A percentile compares a stretch with the other conserved stretches of the same genome.
Evolutionary conservation across 2,113 vertebrate genomes (phyloP).

Genomic region (Taurulus bubalis): DNA sequence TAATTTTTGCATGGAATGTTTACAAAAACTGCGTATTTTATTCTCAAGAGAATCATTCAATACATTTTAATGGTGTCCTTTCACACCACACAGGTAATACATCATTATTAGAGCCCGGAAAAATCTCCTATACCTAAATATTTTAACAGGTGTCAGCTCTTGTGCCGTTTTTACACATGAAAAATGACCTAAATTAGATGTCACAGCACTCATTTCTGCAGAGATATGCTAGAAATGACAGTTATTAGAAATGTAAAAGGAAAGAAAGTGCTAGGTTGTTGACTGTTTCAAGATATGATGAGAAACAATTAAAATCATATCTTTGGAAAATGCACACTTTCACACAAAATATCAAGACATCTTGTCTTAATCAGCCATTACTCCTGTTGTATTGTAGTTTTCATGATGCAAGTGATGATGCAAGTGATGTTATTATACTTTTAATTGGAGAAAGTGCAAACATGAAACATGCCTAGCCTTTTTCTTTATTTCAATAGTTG

Average conservation of each 20-base stretch:
- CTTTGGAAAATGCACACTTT: background rate
- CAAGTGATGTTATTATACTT: background rate
- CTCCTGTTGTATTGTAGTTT: too few species aligned
- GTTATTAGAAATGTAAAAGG: background rate
- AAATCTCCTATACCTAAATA: background rate
- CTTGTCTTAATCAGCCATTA: background rate
- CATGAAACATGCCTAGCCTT: background rate
- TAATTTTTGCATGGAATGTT: background rate
- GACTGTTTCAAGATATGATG: background rate
- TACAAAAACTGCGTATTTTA: background rate
- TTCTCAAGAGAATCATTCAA: background rate
- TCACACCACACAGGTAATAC: background rate
- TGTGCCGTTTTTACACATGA: background rate
- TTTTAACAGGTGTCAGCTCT: background rate
- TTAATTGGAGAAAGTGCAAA: background rate
- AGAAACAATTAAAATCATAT: background rate
- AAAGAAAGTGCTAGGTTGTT: background rate
- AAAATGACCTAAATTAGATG: background rate
- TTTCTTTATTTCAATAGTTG: background rate
- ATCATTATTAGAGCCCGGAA: background rate
- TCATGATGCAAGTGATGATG: too few species aligned
- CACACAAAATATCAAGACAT: background rate
- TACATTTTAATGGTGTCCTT: background rate
- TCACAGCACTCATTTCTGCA: background rate
- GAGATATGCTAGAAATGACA: background rate